Evolutionary conservation across 2,888 invertebrate species (phyloP), one percentile per base, ranked within the genome.

Genomic region (Pyrochroa serraticornis): DNA sequence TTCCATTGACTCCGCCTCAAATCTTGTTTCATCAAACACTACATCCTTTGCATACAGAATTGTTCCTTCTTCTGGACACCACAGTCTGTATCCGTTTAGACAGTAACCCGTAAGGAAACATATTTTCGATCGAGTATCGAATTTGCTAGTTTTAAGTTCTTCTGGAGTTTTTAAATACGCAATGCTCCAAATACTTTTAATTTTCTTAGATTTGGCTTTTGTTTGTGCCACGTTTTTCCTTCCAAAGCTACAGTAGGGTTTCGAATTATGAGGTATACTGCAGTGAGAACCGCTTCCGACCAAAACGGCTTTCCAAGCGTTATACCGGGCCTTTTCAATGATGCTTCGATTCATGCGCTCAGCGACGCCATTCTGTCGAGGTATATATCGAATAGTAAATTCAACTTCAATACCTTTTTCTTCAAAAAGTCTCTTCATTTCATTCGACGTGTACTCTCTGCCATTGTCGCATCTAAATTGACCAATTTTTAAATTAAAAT

Each of bases 251-350:
- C 66, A 41, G 71, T 76, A 13, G 75, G 75, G n/a, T 63, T 66
- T 53, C 67, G 51, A 64, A 77, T 77, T 13, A 75, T 68, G 13
- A 78, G 61, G 63, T 73, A 71, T 31, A 22, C 30, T 13, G 33
- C 22, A 46, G 43, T 14, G 10, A 45, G 9, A 2, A 45, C 46
- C 1, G 46, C 46, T 8, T 61, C 70, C 0, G 62, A 53, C 69
- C 67, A 70, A n/a, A 71, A 67, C 0, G 0, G 13, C 43, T 69
- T 67, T 8, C 36, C 42, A 0, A 70, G 13, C 14, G 71, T 65
- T 63, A 35, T 71, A 62, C 34, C 75, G 67, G 45, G 74, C 73
- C 56, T 70, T 76, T 60, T 77, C 74, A 6, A 72, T 70, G 37
- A 77, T 66, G 14, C 7, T 52, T 1, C 54, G 12, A 10, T 71